Conservation (phyloP, 2,113 vertebrate species). For the Cryptomyrus ogoouensis region DNA sequence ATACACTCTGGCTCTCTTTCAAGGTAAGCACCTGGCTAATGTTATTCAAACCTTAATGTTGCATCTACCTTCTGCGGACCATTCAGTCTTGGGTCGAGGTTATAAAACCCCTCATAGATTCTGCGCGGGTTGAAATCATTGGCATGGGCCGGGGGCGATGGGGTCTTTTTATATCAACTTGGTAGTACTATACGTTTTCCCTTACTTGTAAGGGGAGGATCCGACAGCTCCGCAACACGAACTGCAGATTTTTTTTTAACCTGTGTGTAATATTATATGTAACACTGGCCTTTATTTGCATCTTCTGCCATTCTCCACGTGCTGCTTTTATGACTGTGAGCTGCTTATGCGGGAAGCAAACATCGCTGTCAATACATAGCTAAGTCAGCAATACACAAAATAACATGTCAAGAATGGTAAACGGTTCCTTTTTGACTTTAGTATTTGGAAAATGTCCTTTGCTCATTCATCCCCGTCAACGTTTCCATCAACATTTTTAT, state of each 20-base stretch:
- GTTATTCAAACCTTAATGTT: not conserved
- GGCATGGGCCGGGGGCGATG: too few relatives aligned
- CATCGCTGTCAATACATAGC: not conserved
- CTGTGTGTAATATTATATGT: not conserved
- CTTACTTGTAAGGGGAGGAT: not conserved
- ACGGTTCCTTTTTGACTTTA: not conserved
- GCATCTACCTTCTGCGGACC: not conserved
- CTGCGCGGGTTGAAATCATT: not conserved
- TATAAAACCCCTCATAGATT: not conserved
- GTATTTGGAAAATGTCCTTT: conserved; percentile 1
- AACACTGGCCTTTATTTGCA: not conserved
- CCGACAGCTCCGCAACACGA: not conserved
- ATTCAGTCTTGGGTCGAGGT: not conserved
- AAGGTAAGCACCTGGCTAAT: not conserved
- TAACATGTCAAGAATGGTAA: not conserved
- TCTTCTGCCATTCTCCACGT: not conserved
- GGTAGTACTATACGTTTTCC: not conserved
- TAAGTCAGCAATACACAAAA: not conserved
- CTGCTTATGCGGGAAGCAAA: not conserved
- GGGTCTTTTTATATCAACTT: not conserved
- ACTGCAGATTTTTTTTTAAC: not conserved
- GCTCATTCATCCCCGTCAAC: not conserved
- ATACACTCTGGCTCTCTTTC: not conserved
- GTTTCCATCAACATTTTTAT: conserved; percentile 4
- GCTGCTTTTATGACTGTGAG: not conserved